Evolutionary conservation across 2,888 invertebrate genomes (phyloP).

Genomic region (Tenthredo livida): DNA sequence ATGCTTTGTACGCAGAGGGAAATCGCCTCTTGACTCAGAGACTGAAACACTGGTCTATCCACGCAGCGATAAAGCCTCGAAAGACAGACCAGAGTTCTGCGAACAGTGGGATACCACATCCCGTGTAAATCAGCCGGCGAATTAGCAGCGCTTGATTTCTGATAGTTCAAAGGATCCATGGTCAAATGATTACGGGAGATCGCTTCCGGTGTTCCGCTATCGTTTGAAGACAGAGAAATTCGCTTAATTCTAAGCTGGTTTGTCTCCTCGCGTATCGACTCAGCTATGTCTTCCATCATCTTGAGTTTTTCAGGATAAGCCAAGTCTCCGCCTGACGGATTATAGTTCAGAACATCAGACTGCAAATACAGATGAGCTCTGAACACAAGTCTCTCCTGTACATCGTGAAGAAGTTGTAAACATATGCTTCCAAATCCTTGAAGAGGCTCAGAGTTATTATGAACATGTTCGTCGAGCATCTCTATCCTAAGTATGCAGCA

Average conservation of each 20-base stretch:
- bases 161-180: slow-evolving; percentile 70
- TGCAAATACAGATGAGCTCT: slow-evolving; percentile 96
- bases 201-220: slow-evolving; percentile 66
- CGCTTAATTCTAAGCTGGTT: slow-evolving; percentile 72
- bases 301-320: slow-evolving; percentile 98
- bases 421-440: slow-evolving; percentile 89
- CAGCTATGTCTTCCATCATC: slow-evolving; percentile 93
- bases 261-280: slow-evolving; percentile 73
- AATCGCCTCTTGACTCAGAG: slow-evolving; percentile 97
- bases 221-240: slow-evolving; percentile 72
- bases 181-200: slow-evolving; percentile 64
- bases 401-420: slow-evolving; percentile 93
- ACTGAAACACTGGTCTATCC: slow-evolving; percentile 97
- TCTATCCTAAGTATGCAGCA: slow-evolving; percentile 95
- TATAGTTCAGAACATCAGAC: slow-evolving; percentile 92
- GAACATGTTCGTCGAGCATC: slow-evolving; percentile 95
- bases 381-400: slow-evolving; percentile 97
- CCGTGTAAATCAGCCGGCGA: slow-evolving; percentile 98
- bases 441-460: slow-evolving; percentile 87
- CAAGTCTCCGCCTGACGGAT: slow-evolving; percentile 96
- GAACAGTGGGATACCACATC: slow-evolving; percentile 99
- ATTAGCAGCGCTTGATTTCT: slow-evolving; percentile 78
- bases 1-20: slow-evolving; percentile 95
- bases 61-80: slow-evolving; percentile 96
- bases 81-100: slow-evolving; percentile 95